A percentile compares a stretch with the other conserved stretches of the same genome.
Evolutionary conservation across 2,888 invertebrate species (phyloP).

Genomic region (Mantis religiosa): DNA sequence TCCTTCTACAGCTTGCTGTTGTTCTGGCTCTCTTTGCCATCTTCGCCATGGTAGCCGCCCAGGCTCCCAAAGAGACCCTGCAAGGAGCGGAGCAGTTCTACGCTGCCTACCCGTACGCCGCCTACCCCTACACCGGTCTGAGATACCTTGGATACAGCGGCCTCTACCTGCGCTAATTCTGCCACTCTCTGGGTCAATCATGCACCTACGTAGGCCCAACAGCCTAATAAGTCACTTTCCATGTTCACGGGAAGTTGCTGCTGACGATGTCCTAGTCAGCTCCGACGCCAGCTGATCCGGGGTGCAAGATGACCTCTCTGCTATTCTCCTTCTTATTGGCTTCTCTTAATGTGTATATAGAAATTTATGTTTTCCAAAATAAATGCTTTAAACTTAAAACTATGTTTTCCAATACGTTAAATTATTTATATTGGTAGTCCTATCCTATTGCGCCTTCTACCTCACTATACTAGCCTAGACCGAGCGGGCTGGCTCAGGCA

Average conservation of each 20-base stretch:
- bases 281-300: background rate
- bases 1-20: background rate
- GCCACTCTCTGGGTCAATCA: background rate
- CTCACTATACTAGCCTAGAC: too few relatives aligned
- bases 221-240: too few relatives aligned
- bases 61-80: background rate
- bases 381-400: background rate
- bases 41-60: background rate
- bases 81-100: background rate
- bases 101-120: background rate
- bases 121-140: background rate
- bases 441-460: too few relatives aligned
- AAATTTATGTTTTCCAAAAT: background rate
- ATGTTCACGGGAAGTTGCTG: background rate
- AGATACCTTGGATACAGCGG: background rate
- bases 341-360: background rate
- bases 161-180: background rate
- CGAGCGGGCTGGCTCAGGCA: too few relatives aligned
- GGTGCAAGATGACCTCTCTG: background rate
- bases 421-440: too few relatives aligned
- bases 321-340: background rate
- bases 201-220: background rate
- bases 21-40: background rate
- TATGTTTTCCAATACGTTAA: too few relatives aligned
- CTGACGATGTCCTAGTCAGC: background rate